A percentile compares a stretch with the other conserved stretches of the same genome.
phyloP scores from a whole-genome alignment of 2,113 vertebrate genomes.

The Xenopus borealis region DNA sequence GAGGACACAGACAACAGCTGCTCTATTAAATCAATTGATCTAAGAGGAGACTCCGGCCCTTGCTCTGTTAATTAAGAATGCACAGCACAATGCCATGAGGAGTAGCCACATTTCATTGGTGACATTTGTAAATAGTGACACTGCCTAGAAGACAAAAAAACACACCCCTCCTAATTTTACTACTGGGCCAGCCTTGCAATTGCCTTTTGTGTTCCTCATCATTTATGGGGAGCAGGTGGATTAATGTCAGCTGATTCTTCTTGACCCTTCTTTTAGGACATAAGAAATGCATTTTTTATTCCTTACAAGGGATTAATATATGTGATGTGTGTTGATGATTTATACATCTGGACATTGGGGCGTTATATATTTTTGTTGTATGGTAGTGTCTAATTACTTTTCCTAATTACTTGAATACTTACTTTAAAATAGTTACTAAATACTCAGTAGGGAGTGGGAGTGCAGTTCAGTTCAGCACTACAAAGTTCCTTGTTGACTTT shows the following conservation, averaged over 20 bases:
- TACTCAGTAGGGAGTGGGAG: too few species aligned
- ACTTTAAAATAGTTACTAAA: too few species aligned
- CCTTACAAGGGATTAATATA: neutral
- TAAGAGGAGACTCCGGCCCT: constrained; percentile 10
- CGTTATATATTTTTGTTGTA: too few species aligned
- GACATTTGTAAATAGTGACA: constrained; percentile 57
- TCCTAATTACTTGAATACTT: too few species aligned
- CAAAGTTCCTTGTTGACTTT: too few species aligned
- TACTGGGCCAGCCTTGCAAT: constrained; percentile 48
- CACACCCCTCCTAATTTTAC: constrained; percentile 62
- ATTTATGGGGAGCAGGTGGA: constrained; percentile 54
- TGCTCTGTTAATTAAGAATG: constrained; percentile 30
- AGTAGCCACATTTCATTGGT: constrained; percentile 38
- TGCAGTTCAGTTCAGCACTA: too few species aligned
- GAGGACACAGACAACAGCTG: constrained; percentile 28
- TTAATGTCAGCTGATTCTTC: constrained; percentile 49
- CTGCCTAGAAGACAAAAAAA: constrained; percentile 54
- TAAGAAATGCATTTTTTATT: constrained; percentile 15
- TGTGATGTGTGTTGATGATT: too few species aligned
- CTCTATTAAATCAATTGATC: constrained; percentile 20
- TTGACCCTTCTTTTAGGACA: constrained; percentile 11
- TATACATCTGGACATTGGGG: too few species aligned
- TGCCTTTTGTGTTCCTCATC: constrained; percentile 52
- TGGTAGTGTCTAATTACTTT: too few species aligned
- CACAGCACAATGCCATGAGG: constrained; percentile 21